Evolutionary conservation across 2,797 vertebrate species (phyloP).

Genomic region (Poeciliopsis gracilis): DNA sequence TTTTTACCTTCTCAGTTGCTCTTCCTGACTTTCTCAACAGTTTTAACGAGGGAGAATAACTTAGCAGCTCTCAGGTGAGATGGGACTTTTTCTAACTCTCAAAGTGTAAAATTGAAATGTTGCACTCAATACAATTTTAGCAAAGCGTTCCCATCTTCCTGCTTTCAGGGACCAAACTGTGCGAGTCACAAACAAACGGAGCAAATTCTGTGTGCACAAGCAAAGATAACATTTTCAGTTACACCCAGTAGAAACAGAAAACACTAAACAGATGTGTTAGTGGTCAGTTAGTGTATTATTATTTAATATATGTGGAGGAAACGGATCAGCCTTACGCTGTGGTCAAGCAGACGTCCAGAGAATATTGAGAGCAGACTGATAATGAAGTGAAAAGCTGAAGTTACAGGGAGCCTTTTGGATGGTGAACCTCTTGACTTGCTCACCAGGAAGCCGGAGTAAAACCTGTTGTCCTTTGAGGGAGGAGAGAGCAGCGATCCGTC

Average conservation of each 20-base stretch:
- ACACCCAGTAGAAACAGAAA: conserved; percentile 15
- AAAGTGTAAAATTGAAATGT: conserved; percentile 15
- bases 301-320: conserved; percentile 28
- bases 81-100: background rate
- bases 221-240: conserved; percentile 21
- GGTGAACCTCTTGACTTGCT: conserved; percentile 42
- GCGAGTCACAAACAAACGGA: conserved; percentile 30
- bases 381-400: conserved; percentile 26
- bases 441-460: conserved; percentile 25
- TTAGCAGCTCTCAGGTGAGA: conserved; percentile 12
- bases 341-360: conserved; percentile 26
- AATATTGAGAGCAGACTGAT: conserved; percentile 49
- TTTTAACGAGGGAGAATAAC: conserved; percentile 29
- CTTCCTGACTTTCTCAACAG: background rate
- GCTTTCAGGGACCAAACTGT: conserved; percentile 20
- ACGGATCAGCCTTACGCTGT: conserved; percentile 22
- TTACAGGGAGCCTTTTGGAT: conserved; percentile 31
- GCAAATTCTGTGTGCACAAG: conserved; percentile 9
- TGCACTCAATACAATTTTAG: background rate
- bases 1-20: background rate
- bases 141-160: conserved; percentile 11
- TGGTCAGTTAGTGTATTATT: conserved; percentile 30
- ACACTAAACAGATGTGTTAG: conserved; percentile 20
- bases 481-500: conserved; percentile 16
- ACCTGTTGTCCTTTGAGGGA: conserved; percentile 32